phyloP scores from a whole-genome alignment of 2,888 invertebrate genomes.

The Caenorhabditis imperialis region DNA sequence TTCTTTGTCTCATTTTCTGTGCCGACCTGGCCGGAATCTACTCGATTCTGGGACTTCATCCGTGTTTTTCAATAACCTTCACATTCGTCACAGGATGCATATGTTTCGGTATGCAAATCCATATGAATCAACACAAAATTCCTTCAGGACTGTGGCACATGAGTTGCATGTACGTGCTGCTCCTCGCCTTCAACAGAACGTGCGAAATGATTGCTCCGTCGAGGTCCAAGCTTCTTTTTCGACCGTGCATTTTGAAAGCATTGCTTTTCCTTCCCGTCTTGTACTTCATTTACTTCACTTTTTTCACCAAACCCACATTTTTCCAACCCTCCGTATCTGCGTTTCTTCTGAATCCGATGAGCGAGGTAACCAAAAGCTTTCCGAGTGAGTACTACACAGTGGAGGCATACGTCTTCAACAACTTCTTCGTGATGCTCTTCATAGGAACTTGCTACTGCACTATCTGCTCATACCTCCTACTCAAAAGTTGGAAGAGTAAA shows the following conservation, averaged over 20 bases:
- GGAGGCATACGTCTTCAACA: constrained; percentile 55
- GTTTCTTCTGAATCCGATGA: constrained; percentile 55
- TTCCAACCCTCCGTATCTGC: constrained; percentile 47
- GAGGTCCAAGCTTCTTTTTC: constrained; percentile 37
- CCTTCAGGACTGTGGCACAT: constrained; percentile 57
- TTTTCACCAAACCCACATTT: constrained; percentile 58
- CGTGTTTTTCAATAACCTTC: constrained; percentile 45
- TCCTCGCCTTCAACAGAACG: constrained; percentile 53
- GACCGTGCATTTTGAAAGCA: constrained; percentile 7
- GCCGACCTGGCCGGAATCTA: constrained; percentile 57
- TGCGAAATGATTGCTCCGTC: constrained; percentile 41
- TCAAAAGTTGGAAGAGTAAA: constrained; percentile 27
- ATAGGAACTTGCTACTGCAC: constrained; percentile 43
- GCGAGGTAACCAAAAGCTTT: constrained; percentile 39
- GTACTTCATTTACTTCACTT: constrained; percentile 55
- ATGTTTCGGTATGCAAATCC: constrained; percentile 40
- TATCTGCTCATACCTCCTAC: constrained; percentile 40
- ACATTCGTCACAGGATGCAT: constrained; percentile 49
- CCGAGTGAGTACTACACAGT: constrained; percentile 49
- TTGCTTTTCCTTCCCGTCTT: constrained; percentile 39
- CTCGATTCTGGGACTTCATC: constrained; percentile 50
- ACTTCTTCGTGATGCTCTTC: constrained; percentile 51
- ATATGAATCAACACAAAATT: neutral
- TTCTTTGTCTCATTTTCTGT: constrained; percentile 49
- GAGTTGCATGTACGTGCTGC: constrained; percentile 53